These are phyloP conservation scores for Phyllostomus hastatus DNA, from an alignment of 2,113 vertebrate genomes.

Conservation along the genomic window DNA sequence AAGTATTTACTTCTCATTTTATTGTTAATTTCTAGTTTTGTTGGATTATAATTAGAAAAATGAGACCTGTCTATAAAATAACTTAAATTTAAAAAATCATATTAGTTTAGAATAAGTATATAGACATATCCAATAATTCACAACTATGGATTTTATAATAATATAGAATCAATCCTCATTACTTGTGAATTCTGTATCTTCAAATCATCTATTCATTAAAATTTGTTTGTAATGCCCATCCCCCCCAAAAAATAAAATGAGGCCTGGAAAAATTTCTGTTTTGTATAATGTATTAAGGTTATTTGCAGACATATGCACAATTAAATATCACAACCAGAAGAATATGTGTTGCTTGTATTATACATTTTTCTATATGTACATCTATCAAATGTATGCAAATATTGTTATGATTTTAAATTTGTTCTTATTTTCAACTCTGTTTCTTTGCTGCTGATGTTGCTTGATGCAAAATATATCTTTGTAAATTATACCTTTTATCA, in stretches of 20 bases:
- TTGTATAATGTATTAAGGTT: background rate
- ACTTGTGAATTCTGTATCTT: too few species aligned
- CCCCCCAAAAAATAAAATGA: background rate
- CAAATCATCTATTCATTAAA: too few species aligned
- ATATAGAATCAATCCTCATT: too few species aligned
- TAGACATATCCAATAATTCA: too few species aligned
- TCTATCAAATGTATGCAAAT: background rate
- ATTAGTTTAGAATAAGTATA: too few species aligned
- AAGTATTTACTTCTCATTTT: background rate
- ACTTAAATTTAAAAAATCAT: too few species aligned
- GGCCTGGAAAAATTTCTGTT: background rate
- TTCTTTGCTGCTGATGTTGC: background rate
- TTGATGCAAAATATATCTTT: background rate
- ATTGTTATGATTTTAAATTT: background rate
- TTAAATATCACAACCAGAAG: background rate
- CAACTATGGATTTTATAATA: too few species aligned
- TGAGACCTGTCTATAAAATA: too few species aligned
- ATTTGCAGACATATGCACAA: background rate
- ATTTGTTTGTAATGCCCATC: too few species aligned
- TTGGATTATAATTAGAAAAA: background rate
- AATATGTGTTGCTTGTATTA: background rate
- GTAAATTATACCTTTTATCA: background rate
- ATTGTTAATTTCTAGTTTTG: background rate
- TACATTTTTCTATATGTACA: background rate
- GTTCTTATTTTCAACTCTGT: background rate